Evolutionary conservation across 1,140 invertebrate genomes (phyloP), one percentile per base, ranked within the genome.

Genomic region (Penaeus japonicus): DNA sequence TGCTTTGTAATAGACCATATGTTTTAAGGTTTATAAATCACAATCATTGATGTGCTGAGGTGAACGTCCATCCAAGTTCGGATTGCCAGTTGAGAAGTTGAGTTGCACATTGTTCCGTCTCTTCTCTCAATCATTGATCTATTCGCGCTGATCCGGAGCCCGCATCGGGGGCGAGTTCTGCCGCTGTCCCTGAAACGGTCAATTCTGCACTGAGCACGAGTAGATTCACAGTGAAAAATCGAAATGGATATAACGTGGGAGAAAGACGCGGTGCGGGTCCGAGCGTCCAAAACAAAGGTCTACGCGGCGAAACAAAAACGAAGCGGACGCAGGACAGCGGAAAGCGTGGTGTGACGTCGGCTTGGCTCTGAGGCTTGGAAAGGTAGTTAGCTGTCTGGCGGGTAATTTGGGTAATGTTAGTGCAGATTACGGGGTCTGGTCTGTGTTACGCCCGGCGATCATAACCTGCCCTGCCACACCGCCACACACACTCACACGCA

Each of bases 381-480:
- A 88, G 85, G 85, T 88, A 90, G 89, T 90, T 87, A 88, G 89
- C 83, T 85, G 85, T 85, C 85, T 87, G 87, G 82, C 89, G 84
- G 81, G 87, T 88, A 90, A 90, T 90, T 90, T 90, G 79, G 89
- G 89, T 90, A 90, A 90, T 90, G 89, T 85, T 87, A 87, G 85
- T 88, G 89, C 79, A 88, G 87, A 90, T 90, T 90, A 88, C 86
- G 84, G 89, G 89, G 83, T 87, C 89, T 90, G 89, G 86, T 90
- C 81, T 91, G 83, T 90, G 89, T 91, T 85, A 85, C 86, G 85
- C 86, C 86, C 54, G 73, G 47, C 80, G 59, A 85, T 90, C 81
- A 86, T 90, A 88, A 88, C 85, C 85, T 87, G 80, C 89, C 65
- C 89, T 30, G n/a, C 62, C 89, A 53, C 85, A 30, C 89, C 80